These are phyloP conservation scores for Thunnus maccoyii DNA, from an alignment of 2,113 vertebrate species.

Conservation along the genomic window DNA sequence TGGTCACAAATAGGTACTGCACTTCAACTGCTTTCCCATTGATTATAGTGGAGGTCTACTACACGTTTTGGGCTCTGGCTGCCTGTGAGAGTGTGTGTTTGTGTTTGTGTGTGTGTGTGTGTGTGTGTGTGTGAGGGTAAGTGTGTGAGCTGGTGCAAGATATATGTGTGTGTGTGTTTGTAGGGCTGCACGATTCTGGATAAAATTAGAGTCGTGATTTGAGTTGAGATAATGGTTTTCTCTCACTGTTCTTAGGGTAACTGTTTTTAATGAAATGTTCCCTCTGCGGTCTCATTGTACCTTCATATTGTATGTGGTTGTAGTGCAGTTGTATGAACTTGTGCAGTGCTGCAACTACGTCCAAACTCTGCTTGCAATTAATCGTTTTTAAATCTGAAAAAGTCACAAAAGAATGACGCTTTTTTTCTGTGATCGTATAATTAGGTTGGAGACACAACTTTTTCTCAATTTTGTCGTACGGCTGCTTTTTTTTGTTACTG, in stretches of 20 bases:
- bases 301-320: no score
- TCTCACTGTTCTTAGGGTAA: no score
- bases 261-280: background rate
- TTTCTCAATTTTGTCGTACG: no score
- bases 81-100: constrained; percentile 49
- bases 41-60: constrained; percentile 44
- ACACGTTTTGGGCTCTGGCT: constrained; percentile 57
- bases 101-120: constrained; percentile 7
- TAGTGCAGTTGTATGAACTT: no score
- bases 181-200: constrained; percentile 28
- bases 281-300: background rate
- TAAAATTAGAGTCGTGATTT: background rate
- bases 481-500: no score
- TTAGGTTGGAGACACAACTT: no score
- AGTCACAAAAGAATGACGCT: no score
- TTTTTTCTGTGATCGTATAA: no score
- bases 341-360: no score
- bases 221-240: background rate
- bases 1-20: constrained; percentile 63
- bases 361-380: no score
- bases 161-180: constrained; percentile 28
- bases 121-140: no score
- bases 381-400: no score
- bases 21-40: constrained; percentile 55
- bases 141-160: constrained; percentile 22